These are phyloP conservation scores for Forbesichthys papilliferus DNA, from an alignment of 2,113 vertebrate species.

Conservation along the genomic window DNA sequence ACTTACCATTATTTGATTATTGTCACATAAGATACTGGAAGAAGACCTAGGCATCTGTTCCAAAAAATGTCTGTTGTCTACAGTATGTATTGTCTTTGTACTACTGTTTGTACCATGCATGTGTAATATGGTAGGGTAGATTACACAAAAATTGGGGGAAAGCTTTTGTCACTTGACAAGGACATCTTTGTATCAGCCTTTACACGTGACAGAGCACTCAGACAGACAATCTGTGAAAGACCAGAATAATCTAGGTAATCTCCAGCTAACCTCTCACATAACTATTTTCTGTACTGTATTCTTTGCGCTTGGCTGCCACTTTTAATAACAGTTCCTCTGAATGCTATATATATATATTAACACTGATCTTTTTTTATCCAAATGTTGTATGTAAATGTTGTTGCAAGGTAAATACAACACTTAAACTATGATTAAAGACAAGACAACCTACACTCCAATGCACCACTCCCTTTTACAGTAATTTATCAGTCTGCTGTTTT, in stretches of 20 bases:
- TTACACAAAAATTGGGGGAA: too few relatives aligned
- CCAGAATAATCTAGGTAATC: conserved; percentile 50
- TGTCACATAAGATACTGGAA: too few relatives aligned
- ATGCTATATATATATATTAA: not conserved
- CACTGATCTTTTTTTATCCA: not conserved
- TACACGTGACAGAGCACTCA: conserved; percentile 26
- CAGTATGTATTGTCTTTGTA: too few relatives aligned
- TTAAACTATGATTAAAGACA: not conserved
- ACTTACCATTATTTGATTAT: too few relatives aligned
- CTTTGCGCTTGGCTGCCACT: too few relatives aligned
- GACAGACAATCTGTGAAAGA: conserved; percentile 45
- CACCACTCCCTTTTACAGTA: too few relatives aligned
- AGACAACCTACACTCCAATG: too few relatives aligned
- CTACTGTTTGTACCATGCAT: not conserved
- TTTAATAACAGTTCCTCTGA: too few relatives aligned
- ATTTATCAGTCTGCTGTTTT: too few relatives aligned
- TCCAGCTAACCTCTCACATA: conserved; percentile 35
- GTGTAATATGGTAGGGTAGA: not conserved
- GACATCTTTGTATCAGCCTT: not conserved
- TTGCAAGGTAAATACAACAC: not conserved
- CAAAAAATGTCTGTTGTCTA: too few relatives aligned
- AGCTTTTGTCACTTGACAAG: not conserved
- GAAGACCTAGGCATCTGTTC: too few relatives aligned
- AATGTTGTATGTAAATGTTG: not conserved
- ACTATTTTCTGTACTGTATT: not conserved